phyloP scores from a whole-genome alignment of 2,888 invertebrate species.

The Drosophila longiperda region DNA sequence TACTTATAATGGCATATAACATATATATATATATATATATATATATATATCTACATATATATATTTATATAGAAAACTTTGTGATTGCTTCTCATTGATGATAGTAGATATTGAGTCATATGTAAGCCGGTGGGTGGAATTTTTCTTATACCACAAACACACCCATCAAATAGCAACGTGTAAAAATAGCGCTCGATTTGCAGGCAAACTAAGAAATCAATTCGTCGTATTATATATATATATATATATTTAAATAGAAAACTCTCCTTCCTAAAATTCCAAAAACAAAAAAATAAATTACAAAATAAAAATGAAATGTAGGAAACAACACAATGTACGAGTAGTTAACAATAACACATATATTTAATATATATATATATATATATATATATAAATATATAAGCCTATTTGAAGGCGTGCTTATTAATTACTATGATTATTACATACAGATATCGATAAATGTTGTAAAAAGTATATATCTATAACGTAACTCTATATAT shows the following conservation, averaged over 20 bases:
- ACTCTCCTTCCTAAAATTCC: constrained; percentile 4
- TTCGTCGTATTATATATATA: neutral
- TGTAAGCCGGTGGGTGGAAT: constrained; percentile 46
- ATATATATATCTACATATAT: constrained; percentile 29
- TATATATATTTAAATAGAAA: constrained; percentile 4
- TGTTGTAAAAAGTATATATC: constrained; percentile 67
- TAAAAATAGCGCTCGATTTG: constrained; percentile 17
- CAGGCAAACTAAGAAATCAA: neutral
- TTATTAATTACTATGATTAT: constrained; percentile 25
- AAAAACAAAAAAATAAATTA: constrained; percentile 8
- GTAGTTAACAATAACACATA: constrained; percentile 52
- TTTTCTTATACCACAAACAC: constrained; percentile 31
- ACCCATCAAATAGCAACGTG: constrained; percentile 8
- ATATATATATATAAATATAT: constrained; percentile 29
- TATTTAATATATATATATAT: constrained; percentile 29
- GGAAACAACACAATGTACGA: constrained; percentile 41
- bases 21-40: constrained; percentile 27
- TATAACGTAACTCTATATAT: constrained; percentile 36
- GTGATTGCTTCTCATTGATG: constrained; percentile 80
- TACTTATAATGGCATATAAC: constrained; percentile 27
- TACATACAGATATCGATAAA: constrained; percentile 49
- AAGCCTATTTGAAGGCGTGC: constrained; percentile 21
- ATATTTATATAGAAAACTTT: constrained; percentile 62
- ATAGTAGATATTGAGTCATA: constrained; percentile 38
- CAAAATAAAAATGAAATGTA: constrained; percentile 17